Base-by-base conservation (phyloP, 2,113 vertebrate species). In the Oenanthe oenanthe region DNA sequence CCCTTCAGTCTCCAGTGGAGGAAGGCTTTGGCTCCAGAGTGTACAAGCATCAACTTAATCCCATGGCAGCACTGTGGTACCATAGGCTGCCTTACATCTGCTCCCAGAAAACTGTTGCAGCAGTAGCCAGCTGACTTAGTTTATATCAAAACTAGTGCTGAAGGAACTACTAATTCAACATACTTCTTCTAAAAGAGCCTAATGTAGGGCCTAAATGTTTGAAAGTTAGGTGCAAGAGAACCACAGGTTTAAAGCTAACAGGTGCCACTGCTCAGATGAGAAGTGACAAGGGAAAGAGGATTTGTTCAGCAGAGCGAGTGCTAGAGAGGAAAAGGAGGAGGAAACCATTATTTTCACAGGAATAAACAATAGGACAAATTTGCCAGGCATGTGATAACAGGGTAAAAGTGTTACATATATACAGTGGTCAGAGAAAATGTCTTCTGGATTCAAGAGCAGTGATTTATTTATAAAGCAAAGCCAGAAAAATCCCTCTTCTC, bases 401-500 rank as follows among this genome's bases (percentile, higher is more conserved):
- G 29, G 79, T 90, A 31, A 71, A 88, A 86, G 63, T 53, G 50
- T 83, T 96, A 66, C 43, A 48, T 76, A 18, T 21, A 58, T 58
- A 50, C 40, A 83, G 66, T 0, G 43, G 93, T 94, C 51, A 70
- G 36, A 92, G 70, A 76, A 88, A 80, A 91, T 36, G 43, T 81
- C 73, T 88, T 91, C 85, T 92, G 89, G 80, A 87, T 92, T 84
- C 65, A 78, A 62, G 51, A 95, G 51, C 65, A 86, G 63, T 84
- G 85, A 97, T 96, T 93, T 96, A 95, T 93, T 94, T 95, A 91
- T 95, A 79, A 94, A 92, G 87, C 54, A 53, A 95, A 94, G 81
- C 85, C 89, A 88, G 74, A 91, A 89, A 82, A 95, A 93, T 92
- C 74, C 48, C 29, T 51, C 38, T 79, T 80, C 47, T 92, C 67